These are phyloP conservation scores for Tetrapedia diversipes DNA, from an alignment of 2,888 invertebrate genomes.

Conservation along the genomic window DNA sequence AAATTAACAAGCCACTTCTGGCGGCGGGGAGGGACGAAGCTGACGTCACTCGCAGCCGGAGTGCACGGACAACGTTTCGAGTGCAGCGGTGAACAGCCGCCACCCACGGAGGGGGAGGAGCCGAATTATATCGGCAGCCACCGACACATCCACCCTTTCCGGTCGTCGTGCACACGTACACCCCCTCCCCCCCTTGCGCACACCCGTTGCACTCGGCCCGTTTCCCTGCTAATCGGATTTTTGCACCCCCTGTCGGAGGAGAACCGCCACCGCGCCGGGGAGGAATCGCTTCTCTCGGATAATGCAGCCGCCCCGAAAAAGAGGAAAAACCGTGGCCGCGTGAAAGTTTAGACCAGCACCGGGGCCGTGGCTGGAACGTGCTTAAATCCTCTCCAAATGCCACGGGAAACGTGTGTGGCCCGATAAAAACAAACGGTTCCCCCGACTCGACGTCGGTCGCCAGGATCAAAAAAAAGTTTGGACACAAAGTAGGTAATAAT, in stretches of 20 bases:
- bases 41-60: conserved; percentile 39
- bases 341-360: conserved; percentile 23
- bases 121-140: conserved; percentile 60
- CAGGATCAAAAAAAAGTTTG: no score
- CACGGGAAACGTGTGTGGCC: conserved; percentile 1
- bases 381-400: conserved; percentile 28
- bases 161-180: conserved; percentile 43
- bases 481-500: no score
- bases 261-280: conserved; percentile 36
- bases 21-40: conserved; percentile 2
- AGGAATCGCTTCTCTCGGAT: conserved; percentile 57
- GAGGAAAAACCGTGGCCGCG: not conserved
- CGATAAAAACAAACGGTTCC: conserved; percentile 43
- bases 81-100: conserved; percentile 41
- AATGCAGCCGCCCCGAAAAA: conserved; percentile 45
- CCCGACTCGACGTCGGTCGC: conserved; percentile 14
- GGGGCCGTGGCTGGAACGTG: not conserved
- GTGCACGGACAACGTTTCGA: conserved; percentile 33
- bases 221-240: conserved; percentile 69
- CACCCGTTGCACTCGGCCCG: conserved; percentile 42
- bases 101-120: not conserved
- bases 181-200: no score
- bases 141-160: conserved; percentile 54
- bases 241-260: conserved; percentile 39
- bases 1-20: conserved; percentile 65